Conservation (phyloP, 1,140 invertebrate species). For the Tetragnatha versicolor region DNA sequence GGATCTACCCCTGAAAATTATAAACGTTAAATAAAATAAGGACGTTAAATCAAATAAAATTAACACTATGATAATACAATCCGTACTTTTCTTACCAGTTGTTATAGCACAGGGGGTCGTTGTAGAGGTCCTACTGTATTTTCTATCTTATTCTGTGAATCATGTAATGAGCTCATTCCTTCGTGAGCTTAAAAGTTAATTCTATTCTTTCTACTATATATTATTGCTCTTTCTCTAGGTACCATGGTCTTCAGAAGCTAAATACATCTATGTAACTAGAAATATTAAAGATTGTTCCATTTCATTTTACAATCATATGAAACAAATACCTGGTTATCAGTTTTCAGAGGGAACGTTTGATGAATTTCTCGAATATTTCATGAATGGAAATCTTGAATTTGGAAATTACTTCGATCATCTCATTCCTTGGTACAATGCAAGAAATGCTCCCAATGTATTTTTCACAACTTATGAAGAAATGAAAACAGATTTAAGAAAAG, state of each 20-base stretch:
- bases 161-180: no score
- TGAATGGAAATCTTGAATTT: slow-evolving; percentile 61
- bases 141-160: no score
- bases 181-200: no score
- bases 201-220: slow-evolving; percentile 60
- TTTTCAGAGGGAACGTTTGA: slow-evolving; percentile 69
- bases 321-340: slow-evolving; percentile 36
- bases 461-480: slow-evolving; percentile 61
- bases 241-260: slow-evolving; percentile 65
- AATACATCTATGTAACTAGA: slow-evolving; percentile 78
- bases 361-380: slow-evolving; percentile 62
- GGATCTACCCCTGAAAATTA: no score
- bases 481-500: slow-evolving; percentile 33
- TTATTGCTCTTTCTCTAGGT: slow-evolving; percentile 65
- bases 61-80: no score
- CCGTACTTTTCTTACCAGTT: no score
- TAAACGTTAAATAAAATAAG: no score
- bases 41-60: no score
- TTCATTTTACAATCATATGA: slow-evolving; percentile 75
- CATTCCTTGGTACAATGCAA: slow-evolving; percentile 60
- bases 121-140: no score
- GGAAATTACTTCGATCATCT: slow-evolving; percentile 65
- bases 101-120: no score
- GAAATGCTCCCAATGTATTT: slow-evolving; percentile 60
- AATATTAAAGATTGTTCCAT: slow-evolving; percentile 87